Conservation (phyloP, 2,888 invertebrate genomes). For the Ceraclea dissimilis region DNA sequence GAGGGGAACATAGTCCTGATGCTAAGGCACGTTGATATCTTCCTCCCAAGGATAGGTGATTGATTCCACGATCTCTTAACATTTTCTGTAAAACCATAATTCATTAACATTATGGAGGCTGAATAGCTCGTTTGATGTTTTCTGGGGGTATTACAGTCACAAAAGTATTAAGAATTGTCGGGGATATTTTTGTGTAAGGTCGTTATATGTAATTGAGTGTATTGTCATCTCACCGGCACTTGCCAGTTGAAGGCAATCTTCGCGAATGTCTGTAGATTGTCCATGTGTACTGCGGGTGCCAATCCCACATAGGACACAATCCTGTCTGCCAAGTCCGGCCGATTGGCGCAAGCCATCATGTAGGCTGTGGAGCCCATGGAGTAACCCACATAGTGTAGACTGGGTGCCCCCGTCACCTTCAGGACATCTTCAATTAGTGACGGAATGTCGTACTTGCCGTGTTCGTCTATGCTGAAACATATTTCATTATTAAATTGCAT, state of each 20-base stretch:
- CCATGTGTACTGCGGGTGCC: slow-evolving; percentile 47
- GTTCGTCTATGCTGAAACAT: slow-evolving; percentile 48
- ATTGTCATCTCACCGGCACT: slow-evolving; percentile 4
- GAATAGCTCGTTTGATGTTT: background rate
- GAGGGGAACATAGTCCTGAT: slow-evolving; percentile 18
- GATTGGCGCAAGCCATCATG: slow-evolving; percentile 48
- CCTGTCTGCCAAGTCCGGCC: slow-evolving; percentile 49
- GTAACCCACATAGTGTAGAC: slow-evolving; percentile 50
- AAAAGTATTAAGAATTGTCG: too few relatives aligned
- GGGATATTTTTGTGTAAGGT: too few relatives aligned
- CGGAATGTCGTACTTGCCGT: slow-evolving; percentile 51
- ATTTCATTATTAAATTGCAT: too few relatives aligned
- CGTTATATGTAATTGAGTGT: too few relatives aligned
- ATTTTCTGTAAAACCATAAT: slow-evolving; percentile 32
- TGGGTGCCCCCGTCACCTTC: slow-evolving; percentile 37
- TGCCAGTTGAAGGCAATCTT: slow-evolving; percentile 11
- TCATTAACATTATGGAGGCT: too few relatives aligned
- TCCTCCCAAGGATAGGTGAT: slow-evolving; percentile 30
- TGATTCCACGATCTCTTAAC: slow-evolving; percentile 31
- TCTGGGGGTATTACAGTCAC: too few relatives aligned
- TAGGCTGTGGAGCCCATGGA: slow-evolving; percentile 52
- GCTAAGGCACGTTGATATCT: slow-evolving; percentile 31
- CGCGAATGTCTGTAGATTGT: slow-evolving; percentile 32
- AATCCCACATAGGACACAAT: slow-evolving; percentile 45
- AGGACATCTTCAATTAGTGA: slow-evolving; percentile 48